A percentile compares a stretch with the other conserved stretches of the same genome.
These are phyloP conservation scores for Scartelaos histophorus DNA, from an alignment of 2,113 vertebrate species.

Conservation along the genomic window DNA sequence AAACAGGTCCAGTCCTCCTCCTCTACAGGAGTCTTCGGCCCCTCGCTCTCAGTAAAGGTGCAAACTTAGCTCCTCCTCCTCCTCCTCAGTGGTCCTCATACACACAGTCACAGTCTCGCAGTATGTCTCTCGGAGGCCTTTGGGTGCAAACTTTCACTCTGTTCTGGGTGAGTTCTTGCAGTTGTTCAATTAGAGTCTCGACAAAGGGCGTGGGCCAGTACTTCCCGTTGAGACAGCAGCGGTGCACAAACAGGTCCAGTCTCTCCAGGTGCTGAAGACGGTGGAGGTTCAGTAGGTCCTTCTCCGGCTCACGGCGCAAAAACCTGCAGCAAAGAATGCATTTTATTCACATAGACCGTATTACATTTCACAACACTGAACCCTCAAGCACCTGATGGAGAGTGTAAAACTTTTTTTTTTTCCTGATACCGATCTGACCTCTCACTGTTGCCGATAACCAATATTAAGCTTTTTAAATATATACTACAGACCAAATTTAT, in stretches of 20 bases:
- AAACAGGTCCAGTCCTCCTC: constrained; percentile 65
- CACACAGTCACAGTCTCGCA: constrained; percentile 63
- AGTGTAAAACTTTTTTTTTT: too few species aligned
- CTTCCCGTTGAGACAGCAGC: constrained; percentile 56
- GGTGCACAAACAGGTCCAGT: constrained; percentile 67
- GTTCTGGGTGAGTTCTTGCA: constrained; percentile 52
- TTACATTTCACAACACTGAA: too few species aligned
- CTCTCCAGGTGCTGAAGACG: constrained; percentile 56
- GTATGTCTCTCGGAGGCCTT: constrained; percentile 48
- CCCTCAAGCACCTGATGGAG: too few species aligned
- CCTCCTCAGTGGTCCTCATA: constrained; percentile 56
- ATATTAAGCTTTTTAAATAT: too few species aligned
- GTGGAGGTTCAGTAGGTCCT: constrained; percentile 65
- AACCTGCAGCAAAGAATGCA: constrained; percentile 37
- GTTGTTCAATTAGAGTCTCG: constrained; percentile 52
- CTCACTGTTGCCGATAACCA: too few species aligned
- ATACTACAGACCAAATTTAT: too few species aligned
- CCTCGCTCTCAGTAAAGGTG: too few species aligned
- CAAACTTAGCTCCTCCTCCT: too few species aligned
- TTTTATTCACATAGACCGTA: not conserved
- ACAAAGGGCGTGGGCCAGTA: constrained; percentile 64
- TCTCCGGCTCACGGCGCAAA: constrained; percentile 61
- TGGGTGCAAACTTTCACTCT: constrained; percentile 52
- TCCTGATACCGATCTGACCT: too few species aligned
- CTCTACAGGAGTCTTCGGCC: too few species aligned